These are phyloP conservation scores for Archegozetes longisetosus DNA, from an alignment of 1,140 invertebrate species.

Conservation along the genomic window DNA sequence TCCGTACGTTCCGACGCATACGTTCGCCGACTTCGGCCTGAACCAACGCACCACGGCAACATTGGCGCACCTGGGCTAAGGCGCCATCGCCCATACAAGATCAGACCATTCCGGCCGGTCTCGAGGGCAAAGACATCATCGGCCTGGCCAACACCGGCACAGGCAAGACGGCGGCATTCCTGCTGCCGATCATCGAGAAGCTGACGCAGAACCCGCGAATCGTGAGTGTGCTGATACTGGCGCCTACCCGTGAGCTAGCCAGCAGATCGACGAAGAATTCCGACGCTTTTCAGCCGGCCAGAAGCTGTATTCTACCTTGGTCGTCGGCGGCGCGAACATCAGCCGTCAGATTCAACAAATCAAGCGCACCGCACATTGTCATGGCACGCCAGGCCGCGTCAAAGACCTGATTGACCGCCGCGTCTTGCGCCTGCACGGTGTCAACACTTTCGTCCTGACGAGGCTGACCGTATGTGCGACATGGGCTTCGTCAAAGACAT, in stretches of 20 bases:
- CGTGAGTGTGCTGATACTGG: slow-evolving; percentile 65
- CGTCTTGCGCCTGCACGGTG: not conserved
- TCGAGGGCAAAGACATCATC: slow-evolving; percentile 75
- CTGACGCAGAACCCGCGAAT: slow-evolving; percentile 43
- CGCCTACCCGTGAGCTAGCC: slow-evolving; percentile 75
- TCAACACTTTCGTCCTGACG: slow-evolving; percentile 23
- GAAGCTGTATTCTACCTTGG: slow-evolving; percentile 16
- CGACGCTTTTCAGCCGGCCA: slow-evolving; percentile 13
- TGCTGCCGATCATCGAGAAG: slow-evolving; percentile 37
- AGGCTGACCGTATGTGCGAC: slow-evolving; percentile 16
- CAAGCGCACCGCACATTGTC: slow-evolving; percentile 1
- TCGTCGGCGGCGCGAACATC: slow-evolving; percentile 7
- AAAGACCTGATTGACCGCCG: slow-evolving; percentile 4
- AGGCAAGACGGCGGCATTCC: slow-evolving; percentile 61
- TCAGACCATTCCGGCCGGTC: slow-evolving; percentile 76
- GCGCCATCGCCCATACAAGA: slow-evolving; percentile 50
- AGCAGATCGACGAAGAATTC: slow-evolving; percentile 42
- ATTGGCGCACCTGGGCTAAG: too few relatives aligned
- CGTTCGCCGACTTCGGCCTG: too few relatives aligned
- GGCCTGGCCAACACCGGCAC: slow-evolving; percentile 87
- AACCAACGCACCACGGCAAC: too few relatives aligned
- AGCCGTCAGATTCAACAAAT: slow-evolving; percentile 33
- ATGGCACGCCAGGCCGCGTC: slow-evolving; percentile 9
- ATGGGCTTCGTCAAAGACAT: too few relatives aligned
- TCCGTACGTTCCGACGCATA: too few relatives aligned